These are phyloP conservation scores for Ploceus nigricollis DNA, from an alignment of 2,113 vertebrate species.

Conservation along the genomic window DNA sequence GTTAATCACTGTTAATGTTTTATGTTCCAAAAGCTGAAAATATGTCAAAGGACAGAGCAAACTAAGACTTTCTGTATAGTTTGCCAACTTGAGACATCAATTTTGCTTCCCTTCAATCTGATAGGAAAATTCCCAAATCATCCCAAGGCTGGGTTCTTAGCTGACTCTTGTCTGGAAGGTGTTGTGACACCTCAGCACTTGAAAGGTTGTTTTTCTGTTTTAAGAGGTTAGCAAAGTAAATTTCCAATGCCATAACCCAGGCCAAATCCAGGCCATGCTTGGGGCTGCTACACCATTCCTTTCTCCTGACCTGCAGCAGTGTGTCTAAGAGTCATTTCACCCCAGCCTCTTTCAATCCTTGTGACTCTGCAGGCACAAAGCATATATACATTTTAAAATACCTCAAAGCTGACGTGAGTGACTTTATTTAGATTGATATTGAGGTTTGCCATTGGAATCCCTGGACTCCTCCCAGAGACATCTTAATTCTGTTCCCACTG, in stretches of 20 bases:
- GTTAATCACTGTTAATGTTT: neutral
- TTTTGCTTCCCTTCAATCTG: neutral
- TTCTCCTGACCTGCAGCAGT: neutral
- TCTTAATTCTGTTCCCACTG: neutral
- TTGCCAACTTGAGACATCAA: neutral
- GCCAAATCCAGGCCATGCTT: neutral
- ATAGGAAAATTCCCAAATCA: neutral
- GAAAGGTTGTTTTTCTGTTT: neutral
- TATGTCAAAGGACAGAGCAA: constrained; percentile 1
- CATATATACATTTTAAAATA: neutral
- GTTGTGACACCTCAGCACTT: neutral
- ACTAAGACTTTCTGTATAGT: neutral
- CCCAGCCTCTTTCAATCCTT: neutral
- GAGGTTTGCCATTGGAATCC: neutral
- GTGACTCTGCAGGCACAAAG: neutral
- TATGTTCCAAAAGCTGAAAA: constrained; percentile 18
- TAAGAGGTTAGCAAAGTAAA: neutral
- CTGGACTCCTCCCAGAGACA: neutral
- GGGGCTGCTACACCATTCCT: neutral
- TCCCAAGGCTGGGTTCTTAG: neutral
- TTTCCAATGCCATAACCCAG: neutral
- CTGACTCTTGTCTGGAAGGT: neutral
- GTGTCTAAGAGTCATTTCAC: neutral
- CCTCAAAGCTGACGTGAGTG: neutral
- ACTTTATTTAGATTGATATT: neutral